phyloP scores from a whole-genome alignment of 2,113 vertebrate genomes.

The Labrus mixtus region DNA sequence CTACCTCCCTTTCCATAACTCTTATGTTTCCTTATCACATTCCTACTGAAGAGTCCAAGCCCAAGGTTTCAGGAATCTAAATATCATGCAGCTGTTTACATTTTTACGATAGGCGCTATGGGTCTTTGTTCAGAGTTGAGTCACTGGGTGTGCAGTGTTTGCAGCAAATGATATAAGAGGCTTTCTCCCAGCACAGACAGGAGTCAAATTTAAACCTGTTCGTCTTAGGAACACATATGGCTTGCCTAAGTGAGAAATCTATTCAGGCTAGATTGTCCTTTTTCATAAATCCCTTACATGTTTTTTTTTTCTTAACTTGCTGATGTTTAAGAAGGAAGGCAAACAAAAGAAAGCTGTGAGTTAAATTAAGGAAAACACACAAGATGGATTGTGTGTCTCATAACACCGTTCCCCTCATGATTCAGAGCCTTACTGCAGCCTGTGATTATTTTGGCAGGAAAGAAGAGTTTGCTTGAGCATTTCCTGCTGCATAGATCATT shows the following conservation, averaged over 20 bases:
- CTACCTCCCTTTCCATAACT: not conserved
- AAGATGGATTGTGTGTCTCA: slow-evolving; percentile 6
- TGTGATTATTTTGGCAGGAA: slow-evolving; percentile 33
- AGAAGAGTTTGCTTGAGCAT: slow-evolving; percentile 27
- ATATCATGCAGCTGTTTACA: not conserved
- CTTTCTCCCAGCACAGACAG: not conserved
- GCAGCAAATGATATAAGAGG: slow-evolving; percentile 2
- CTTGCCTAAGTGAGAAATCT: slow-evolving; percentile 11
- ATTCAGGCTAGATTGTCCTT: slow-evolving; percentile 6
- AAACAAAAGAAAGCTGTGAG: slow-evolving; percentile 32
- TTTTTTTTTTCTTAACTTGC: not conserved
- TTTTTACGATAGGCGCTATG: not conserved
- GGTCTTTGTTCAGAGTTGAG: not conserved
- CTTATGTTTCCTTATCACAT: slow-evolving; percentile 7
- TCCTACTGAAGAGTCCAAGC: not conserved
- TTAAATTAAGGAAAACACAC: slow-evolving; percentile 32
- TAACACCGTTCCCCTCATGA: not conserved
- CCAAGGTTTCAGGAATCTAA: slow-evolving; percentile 24
- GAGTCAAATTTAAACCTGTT: not conserved
- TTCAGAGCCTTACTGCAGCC: slow-evolving; percentile 11
- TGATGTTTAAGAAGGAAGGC: slow-evolving; percentile 27
- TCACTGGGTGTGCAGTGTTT: not conserved
- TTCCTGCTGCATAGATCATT: slow-evolving; percentile 30
- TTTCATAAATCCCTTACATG: slow-evolving; percentile 3
- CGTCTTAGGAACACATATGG: not conserved